Percentiles rank a stretch among this genome's conserved stretches.
Conservation (phyloP, 2,888 invertebrate genomes). For the Hydropsyche betteni region DNA sequence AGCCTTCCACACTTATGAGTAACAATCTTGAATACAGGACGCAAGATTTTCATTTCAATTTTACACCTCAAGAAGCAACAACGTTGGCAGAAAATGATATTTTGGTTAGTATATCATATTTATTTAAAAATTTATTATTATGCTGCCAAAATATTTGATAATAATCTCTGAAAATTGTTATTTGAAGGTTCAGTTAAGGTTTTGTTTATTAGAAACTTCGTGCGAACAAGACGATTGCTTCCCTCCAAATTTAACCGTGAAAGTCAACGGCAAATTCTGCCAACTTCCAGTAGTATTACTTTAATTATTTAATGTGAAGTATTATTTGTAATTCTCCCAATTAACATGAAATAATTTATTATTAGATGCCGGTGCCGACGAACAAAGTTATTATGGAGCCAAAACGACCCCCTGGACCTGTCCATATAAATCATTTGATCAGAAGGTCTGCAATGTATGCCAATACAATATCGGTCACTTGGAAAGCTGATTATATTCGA, state of each 20-base stretch:
- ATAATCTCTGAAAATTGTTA: background rate
- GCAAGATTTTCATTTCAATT: conserved; percentile 90
- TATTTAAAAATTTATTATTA: background rate
- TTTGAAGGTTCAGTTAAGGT: conserved; percentile 88
- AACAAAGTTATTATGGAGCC: conserved; percentile 97
- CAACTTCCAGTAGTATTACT: conserved; percentile 78
- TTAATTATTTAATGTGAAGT: background rate
- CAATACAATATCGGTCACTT: conserved; percentile 87
- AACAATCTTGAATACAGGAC: conserved; percentile 69
- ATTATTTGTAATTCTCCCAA: background rate
- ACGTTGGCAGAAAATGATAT: conserved; percentile 83
- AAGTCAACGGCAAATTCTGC: conserved; percentile 91
- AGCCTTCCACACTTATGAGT: conserved; percentile 86
- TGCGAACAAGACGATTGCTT: conserved; percentile 95
- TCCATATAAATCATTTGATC: conserved; percentile 90
- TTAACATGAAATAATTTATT: background rate
- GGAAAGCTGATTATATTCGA: conserved; percentile 87
- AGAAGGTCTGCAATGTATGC: conserved; percentile 86
- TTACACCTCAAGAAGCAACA: conserved; percentile 92
- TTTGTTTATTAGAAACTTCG: conserved; percentile 90
- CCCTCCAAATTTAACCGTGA: conserved; percentile 90
- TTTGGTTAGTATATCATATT: conserved; percentile 56
- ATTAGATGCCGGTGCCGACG: conserved; percentile 93
- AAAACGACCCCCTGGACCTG: conserved; percentile 94
- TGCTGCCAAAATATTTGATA: no score